Conservation (phyloP, 1,140 invertebrate genomes). For the Magallana gigas region DNA sequence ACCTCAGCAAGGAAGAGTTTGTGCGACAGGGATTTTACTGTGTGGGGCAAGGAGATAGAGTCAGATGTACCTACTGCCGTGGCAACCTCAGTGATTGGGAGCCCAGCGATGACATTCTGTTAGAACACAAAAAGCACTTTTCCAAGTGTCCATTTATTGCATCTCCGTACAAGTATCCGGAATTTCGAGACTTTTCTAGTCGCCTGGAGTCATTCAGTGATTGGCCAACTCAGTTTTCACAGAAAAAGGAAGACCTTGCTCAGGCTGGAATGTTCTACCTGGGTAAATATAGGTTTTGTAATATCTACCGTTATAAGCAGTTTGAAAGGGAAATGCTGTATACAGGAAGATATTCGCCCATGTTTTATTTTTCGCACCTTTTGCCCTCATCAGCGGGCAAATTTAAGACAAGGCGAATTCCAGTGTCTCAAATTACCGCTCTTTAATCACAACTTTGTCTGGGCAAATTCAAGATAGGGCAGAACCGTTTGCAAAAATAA, state of each 20-base stretch:
- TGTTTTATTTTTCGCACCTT: too few relatives aligned
- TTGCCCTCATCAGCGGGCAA: too few relatives aligned
- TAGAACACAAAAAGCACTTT: constrained; percentile 92
- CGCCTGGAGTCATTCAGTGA: constrained; percentile 53
- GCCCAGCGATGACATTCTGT: constrained; percentile 90
- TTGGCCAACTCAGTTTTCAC: constrained; percentile 56
- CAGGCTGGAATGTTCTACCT: constrained; percentile 63
- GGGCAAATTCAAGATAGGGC: too few relatives aligned
- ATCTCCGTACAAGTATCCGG: constrained; percentile 36
- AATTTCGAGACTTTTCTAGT: constrained; percentile 35
- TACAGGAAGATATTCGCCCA: too few relatives aligned
- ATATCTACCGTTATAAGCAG: too few relatives aligned
- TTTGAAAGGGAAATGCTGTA: too few relatives aligned
- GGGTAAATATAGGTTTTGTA: constrained; percentile 30
- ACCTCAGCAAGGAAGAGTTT: constrained; percentile 78
- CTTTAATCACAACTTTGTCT: too few relatives aligned
- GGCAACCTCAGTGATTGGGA: constrained; percentile 93
- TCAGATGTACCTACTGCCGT: constrained; percentile 91
- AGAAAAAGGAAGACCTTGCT: constrained; percentile 57
- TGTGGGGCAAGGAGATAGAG: constrained; percentile 83
- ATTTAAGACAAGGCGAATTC: too few relatives aligned
- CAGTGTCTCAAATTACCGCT: too few relatives aligned
- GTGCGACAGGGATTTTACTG: constrained; percentile 54
- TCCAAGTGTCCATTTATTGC: constrained; percentile 85
- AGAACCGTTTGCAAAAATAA: too few relatives aligned